phyloP scores from a whole-genome alignment of 2,888 invertebrate genomes.

The Euclidia mi region DNA sequence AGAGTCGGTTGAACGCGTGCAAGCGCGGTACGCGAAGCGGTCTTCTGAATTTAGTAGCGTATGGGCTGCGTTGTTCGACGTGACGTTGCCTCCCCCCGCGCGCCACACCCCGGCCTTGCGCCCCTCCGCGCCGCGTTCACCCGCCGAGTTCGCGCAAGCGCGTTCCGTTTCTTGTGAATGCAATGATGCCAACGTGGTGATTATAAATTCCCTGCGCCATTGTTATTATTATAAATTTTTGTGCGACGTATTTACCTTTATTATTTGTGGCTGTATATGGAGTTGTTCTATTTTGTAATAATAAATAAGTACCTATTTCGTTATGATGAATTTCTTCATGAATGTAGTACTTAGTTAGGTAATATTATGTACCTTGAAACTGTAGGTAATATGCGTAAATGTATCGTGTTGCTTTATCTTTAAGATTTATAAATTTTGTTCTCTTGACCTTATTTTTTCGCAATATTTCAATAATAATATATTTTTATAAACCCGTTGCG shows the following conservation, averaged over 20 bases:
- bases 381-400: no score
- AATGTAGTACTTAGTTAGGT: no score
- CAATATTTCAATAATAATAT: no score
- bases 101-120: slow-evolving; percentile 85
- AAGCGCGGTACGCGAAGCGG: slow-evolving; percentile 35
- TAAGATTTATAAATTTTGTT: no score
- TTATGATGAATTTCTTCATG: no score
- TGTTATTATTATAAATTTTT: slow-evolving; percentile 24
- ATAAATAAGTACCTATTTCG: no score
- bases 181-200: slow-evolving; percentile 74
- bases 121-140: slow-evolving; percentile 77
- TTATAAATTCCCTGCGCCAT: slow-evolving; percentile 52
- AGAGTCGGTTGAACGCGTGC: slow-evolving; percentile 45
- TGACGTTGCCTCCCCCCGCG: slow-evolving; percentile 83
- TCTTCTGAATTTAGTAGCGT: slow-evolving; percentile 77
- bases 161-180: slow-evolving; percentile 79
- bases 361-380: no score
- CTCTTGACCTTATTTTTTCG: no score
- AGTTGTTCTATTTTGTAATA: no score
- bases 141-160: slow-evolving; percentile 84
- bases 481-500: no score
- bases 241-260: neutral
- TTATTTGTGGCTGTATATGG: neutral
- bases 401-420: no score
- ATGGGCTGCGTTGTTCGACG: slow-evolving; percentile 85